phyloP scores from a whole-genome alignment of 2,113 vertebrate species.

The Centropus unirufus region DNA sequence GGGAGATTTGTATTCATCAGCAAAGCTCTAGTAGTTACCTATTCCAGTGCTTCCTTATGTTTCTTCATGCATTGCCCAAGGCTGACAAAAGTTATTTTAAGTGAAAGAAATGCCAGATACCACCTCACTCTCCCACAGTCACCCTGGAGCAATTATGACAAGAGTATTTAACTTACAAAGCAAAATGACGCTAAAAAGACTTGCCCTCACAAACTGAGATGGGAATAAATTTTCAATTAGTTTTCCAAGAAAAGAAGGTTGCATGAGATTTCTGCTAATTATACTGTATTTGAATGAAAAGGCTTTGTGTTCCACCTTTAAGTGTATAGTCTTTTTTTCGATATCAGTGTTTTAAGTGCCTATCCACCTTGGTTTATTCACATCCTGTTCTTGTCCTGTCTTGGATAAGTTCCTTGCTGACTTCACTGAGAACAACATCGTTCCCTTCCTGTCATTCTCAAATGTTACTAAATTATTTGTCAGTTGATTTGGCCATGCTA shows the following conservation, averaged over 20 bases:
- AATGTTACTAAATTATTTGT: background rate
- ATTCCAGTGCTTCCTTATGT: background rate
- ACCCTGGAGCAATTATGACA: background rate
- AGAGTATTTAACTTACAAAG: slow-evolving; percentile 5
- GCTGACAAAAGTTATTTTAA: background rate
- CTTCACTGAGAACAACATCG: background rate
- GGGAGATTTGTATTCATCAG: background rate
- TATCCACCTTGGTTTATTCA: background rate
- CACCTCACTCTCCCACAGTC: background rate
- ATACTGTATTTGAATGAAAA: background rate
- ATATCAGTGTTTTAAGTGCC: background rate
- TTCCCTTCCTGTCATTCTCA: background rate
- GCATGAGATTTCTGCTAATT: background rate
- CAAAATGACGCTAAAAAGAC: background rate
- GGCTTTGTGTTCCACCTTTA: background rate
- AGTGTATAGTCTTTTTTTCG: background rate
- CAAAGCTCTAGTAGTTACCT: background rate
- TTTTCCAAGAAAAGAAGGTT: background rate
- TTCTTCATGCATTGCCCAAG: slow-evolving; percentile 14
- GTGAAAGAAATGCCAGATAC: background rate
- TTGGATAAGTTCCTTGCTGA: background rate
- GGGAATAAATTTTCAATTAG: background rate
- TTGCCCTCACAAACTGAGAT: background rate
- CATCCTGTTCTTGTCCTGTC: background rate
- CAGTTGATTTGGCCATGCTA: background rate